Percentiles rank a stretch among this genome's conserved stretches.
Evolutionary conservation across 2,888 invertebrate species (phyloP).

Genomic region (Lycophotia porphyrea): DNA sequence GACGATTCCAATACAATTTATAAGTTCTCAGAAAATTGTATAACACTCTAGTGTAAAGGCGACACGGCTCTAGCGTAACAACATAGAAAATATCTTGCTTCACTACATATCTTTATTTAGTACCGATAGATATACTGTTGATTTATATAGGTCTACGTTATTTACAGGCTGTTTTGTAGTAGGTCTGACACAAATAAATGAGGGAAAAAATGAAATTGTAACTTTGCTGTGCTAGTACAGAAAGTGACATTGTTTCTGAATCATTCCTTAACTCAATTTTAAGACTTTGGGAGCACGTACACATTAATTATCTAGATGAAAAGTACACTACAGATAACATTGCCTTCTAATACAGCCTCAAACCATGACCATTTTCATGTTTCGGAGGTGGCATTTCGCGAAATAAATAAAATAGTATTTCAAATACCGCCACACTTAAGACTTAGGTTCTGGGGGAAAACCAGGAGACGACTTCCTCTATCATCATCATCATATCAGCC

Average conservation of each 20-base stretch:
- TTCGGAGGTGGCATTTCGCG: neutral
- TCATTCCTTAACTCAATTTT: neutral
- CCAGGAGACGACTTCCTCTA: too few species aligned
- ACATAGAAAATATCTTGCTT: slow-evolving; percentile 16
- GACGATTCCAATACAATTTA: slow-evolving; percentile 9
- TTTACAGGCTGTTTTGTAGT: neutral
- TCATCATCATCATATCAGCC: too few species aligned
- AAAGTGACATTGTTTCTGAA: neutral
- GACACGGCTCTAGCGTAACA: neutral
- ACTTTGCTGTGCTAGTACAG: neutral
- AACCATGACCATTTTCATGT: neutral
- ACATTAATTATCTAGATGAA: neutral
- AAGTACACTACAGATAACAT: neutral
- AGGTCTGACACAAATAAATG: neutral
- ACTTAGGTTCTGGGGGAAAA: neutral
- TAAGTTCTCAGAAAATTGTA: slow-evolving; percentile 36
- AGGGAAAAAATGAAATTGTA: neutral
- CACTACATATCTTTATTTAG: neutral
- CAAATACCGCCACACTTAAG: neutral
- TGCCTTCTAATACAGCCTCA: neutral
- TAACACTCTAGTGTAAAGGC: slow-evolving; percentile 24
- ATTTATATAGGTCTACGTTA: neutral
- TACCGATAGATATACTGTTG: neutral
- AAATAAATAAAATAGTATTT: neutral
- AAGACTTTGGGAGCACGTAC: neutral